Conservation (phyloP, 2,888 invertebrate species). For the Noctua janthina region DNA sequence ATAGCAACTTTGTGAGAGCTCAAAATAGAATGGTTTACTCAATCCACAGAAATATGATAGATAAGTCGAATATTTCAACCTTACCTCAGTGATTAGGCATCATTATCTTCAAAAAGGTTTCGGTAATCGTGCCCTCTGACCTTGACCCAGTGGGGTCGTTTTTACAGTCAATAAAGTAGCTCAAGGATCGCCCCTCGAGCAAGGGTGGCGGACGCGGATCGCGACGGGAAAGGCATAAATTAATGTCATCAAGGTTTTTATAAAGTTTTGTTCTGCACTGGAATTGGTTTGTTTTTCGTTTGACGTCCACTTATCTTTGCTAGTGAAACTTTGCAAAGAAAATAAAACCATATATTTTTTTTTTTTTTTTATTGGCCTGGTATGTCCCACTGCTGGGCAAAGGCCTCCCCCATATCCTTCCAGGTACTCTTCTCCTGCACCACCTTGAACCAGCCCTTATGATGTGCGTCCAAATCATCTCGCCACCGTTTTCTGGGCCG, state of each 20-base stretch:
- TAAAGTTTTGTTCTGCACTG: neutral
- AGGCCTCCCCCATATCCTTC: too few relatives aligned
- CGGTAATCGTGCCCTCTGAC: conserved; percentile 27
- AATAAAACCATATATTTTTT: neutral
- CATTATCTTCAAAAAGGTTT: conserved; percentile 18
- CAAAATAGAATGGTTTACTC: neutral
- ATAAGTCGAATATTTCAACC: neutral
- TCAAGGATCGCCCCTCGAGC: conserved; percentile 61
- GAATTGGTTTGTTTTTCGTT: neutral
- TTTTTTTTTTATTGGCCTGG: too few relatives aligned
- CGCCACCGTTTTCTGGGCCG: too few relatives aligned
- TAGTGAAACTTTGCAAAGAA: neutral
- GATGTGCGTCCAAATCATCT: too few relatives aligned
- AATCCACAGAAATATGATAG: neutral
- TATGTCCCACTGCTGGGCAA: too few relatives aligned
- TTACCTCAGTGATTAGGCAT: neutral
- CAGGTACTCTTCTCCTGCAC: too few relatives aligned
- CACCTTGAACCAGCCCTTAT: too few relatives aligned
- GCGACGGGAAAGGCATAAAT: conserved; percentile 31
- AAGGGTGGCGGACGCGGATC: conserved; percentile 38
- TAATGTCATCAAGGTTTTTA: conserved; percentile 21
- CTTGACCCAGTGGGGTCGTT: conserved; percentile 44
- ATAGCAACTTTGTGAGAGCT: neutral
- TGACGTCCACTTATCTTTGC: neutral
- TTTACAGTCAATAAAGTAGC: conserved; percentile 69